A percentile compares a stretch with the other conserved stretches of the same genome.
Conservation (phyloP, 2,113 vertebrate genomes). For the Passerina amoena region DNA sequence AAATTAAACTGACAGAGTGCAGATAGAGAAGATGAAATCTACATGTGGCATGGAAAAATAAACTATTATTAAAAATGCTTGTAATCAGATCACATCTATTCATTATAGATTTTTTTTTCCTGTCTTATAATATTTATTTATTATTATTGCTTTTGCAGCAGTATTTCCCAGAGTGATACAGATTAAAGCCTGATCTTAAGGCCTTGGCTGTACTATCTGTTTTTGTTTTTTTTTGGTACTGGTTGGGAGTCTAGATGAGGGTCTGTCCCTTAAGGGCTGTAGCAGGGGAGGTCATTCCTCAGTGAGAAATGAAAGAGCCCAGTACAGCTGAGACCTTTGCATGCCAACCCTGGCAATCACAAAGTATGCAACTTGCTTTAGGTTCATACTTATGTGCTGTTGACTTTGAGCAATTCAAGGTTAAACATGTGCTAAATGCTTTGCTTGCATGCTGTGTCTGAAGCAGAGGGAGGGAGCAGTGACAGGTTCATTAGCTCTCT, state of each 20-base stretch:
- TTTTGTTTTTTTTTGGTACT: neutral
- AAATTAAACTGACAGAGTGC: slow-evolving; percentile 41
- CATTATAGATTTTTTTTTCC: neutral
- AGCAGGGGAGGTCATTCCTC: neutral
- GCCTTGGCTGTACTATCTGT: neutral
- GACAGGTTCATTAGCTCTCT: slow-evolving; percentile 1
- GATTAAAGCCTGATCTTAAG: neutral
- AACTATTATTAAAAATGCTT: slow-evolving; percentile 34
- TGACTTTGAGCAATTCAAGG: slow-evolving; percentile 45
- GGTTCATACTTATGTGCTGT: neutral
- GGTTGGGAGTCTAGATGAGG: neutral
- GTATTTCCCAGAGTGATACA: neutral
- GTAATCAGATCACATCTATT: slow-evolving; percentile 23
- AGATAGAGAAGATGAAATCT: slow-evolving; percentile 14
- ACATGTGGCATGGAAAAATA: slow-evolving; percentile 2
- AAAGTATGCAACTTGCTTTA: neutral
- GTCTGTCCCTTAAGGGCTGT: neutral
- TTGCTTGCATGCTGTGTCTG: slow-evolving; percentile 1
- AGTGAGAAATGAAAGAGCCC: neutral
- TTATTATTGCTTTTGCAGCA: neutral
- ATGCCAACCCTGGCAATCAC: neutral
- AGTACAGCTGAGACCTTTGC: neutral
- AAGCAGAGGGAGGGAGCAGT: neutral
- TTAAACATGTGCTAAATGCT: neutral
- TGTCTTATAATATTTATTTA: neutral